Base-by-base conservation (phyloP, 2,113 vertebrate genomes). In the Anarhynchus alexandrinus region DNA sequence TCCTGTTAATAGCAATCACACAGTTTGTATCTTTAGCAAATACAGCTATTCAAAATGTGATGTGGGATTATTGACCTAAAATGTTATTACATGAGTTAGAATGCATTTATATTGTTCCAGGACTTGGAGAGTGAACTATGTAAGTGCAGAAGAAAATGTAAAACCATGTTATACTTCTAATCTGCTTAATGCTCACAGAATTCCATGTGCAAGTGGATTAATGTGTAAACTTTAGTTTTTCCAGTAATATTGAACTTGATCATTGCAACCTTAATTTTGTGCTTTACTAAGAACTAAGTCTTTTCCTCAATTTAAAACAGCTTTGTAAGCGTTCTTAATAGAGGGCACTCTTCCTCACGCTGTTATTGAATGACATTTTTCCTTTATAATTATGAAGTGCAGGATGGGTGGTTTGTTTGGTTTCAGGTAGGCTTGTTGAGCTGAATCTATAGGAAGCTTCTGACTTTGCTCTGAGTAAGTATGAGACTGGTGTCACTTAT, bases 91-190 rank as follows among this genome's bases (percentile, higher is more conserved):
- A 90, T 94, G 13, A 51, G 0, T 73, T 92, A 55, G 55, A 86
- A 55, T 52, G 12, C 83, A 17, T 79, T 70, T 78, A 9, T 59
- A 10, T 84, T 71, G 47, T 51, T 86, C 18, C 20, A 64, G 70
- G 59, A 67, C 69, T 70, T 0, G 0, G 6, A 61, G 36, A 71
- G 34, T 1, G 23, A 77, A 23, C 25, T 65, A 3, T 40, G 0
- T 59, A 52, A 64, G 40, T 29, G 51, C 26, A 77, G 66, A n/a
- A 78, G 38, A 29, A 58, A 86, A 45, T 38, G 21, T 82, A 45
- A 62, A 66, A 77, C 19, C 8, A 6, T 45, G 7, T 73, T 86
- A 36, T 34, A 20, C 5, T 77, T 76, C 29, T 61, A 5, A 58
- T 55, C 11, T 67, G 11, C 43, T 16, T 71, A 52, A 57, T 1